A percentile compares a stretch with the other conserved stretches of the same genome.
Evolutionary conservation across 2,113 vertebrate species (phyloP).

Genomic region (Psophia crepitans): DNA sequence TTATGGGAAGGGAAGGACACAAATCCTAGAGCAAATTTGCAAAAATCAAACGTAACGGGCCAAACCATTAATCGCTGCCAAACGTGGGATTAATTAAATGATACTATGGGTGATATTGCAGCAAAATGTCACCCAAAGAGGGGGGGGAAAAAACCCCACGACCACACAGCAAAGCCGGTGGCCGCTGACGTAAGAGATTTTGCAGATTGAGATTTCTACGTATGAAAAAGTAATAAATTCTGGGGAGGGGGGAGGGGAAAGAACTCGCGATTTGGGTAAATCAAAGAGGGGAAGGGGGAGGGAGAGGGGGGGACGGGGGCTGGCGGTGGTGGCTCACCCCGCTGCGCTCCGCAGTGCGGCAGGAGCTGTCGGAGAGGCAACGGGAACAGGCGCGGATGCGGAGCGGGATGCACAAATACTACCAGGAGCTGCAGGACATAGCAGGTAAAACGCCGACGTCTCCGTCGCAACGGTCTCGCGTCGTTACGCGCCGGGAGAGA

Average conservation of each 20-base stretch:
- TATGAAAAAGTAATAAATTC: background rate
- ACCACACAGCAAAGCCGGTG: background rate
- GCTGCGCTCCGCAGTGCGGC: background rate
- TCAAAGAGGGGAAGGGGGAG: fast-evolving
- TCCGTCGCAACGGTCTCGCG: fast-evolving
- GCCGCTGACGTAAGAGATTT: background rate
- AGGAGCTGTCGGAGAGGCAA: background rate
- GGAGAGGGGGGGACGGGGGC: fast-evolving
- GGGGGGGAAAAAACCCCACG: background rate
- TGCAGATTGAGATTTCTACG: too few relatives aligned
- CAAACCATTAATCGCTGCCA: background rate
- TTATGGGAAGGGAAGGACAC: background rate
- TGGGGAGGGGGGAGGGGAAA: too few relatives aligned
- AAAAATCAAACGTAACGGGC: background rate
- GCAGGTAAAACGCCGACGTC: fast-evolving
- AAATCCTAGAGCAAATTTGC: background rate
- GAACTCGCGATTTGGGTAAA: background rate
- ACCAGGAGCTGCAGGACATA: background rate
- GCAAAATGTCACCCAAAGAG: background rate
- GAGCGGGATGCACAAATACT: background rate
- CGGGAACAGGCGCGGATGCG: background rate
- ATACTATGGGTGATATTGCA: background rate
- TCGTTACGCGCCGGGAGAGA: fast-evolving
- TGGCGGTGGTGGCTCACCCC: background rate
- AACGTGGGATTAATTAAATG: background rate